Evolutionary conservation across 1,140 invertebrate species (phyloP), one percentile per base, ranked within the genome.

Genomic region (Halictus rubicundus): DNA sequence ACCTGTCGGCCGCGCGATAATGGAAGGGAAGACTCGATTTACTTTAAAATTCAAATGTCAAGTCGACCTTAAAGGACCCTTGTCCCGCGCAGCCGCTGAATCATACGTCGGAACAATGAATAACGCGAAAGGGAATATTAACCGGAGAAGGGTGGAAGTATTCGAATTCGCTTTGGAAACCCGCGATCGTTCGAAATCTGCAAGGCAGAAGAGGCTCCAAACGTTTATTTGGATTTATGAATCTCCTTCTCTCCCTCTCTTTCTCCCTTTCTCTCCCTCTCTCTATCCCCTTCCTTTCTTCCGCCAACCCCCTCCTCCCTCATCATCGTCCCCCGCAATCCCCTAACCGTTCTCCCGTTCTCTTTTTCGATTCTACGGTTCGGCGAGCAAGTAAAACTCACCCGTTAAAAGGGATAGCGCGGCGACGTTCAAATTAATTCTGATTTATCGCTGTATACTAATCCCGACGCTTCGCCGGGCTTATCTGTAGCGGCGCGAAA

Each of bases 191-290:
- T 80, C 68, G 78, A 74, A 68, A 80, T 74, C 78, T 74, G 71
- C 78, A 74, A 74, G 70, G 70, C 71, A 80, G 76, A 80, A 68
- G 78, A 77, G 82, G 42, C 27, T 72, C 73, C 37, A 60, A 80
- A 74, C 84, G 84, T 88, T 90, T 89, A 91, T 91, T 89, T 91
- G 87, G 89, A 91, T 91, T 91, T 91, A 91, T 89, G 89, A 91
- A 91, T 91, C 88, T 88, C 71, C 59, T 77, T 61, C 60, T 72
- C 63, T 42, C 23, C n/a, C 39, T 0, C 23, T 21, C 1, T 21
- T 1, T 16, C 23, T 19, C 66, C 76, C 78, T 66, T 63, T 21
- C 27, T 19, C 63, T 32, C 25, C 23, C 57, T 68, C 59, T n/a
- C 21, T 21, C 59, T 78, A 75, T 63, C 71, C 72, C 66, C 49